Evolutionary conservation across 2,888 invertebrate species (phyloP).

Genomic region (Congeria kusceri): DNA sequence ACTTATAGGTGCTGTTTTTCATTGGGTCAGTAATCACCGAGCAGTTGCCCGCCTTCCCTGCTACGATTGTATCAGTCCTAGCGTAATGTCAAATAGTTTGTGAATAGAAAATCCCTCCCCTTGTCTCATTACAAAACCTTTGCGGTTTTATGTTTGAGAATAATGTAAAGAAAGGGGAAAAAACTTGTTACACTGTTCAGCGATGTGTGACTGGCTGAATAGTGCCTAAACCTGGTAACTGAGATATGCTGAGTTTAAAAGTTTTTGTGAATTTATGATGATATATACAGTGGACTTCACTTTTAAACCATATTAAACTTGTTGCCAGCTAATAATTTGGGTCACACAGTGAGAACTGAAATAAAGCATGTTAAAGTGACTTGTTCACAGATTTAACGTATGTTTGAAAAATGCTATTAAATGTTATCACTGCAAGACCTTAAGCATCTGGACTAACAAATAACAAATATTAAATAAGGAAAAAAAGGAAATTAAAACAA

Average conservation of each 20-base stretch:
- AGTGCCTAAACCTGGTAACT: neutral
- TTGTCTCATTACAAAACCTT: conserved; percentile 43
- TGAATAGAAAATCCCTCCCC: conserved; percentile 65
- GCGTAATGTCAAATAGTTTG: conserved; percentile 62
- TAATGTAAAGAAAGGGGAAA: conserved; percentile 15
- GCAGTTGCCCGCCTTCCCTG: conserved; percentile 58
- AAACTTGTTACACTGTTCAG: neutral
- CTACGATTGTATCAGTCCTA: conserved; percentile 60
- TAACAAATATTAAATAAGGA: too few species aligned
- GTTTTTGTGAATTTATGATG: neutral
- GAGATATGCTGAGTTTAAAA: neutral
- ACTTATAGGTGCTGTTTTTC: conserved; percentile 59
- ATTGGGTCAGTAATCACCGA: conserved; percentile 63
- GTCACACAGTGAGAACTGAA: neutral
- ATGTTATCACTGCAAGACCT: too few species aligned
- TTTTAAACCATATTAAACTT: neutral
- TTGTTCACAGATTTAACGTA: too few species aligned
- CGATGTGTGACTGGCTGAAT: conserved; percentile 8
- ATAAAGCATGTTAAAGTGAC: too few species aligned
- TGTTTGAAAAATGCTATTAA: too few species aligned
- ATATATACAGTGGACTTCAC: neutral
- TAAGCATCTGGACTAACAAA: too few species aligned
- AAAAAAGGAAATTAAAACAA: too few species aligned
- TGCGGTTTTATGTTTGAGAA: neutral
- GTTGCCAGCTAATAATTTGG: neutral